Conservation (phyloP, 2,888 invertebrate species). For the Nesidiocoris tenuis region DNA sequence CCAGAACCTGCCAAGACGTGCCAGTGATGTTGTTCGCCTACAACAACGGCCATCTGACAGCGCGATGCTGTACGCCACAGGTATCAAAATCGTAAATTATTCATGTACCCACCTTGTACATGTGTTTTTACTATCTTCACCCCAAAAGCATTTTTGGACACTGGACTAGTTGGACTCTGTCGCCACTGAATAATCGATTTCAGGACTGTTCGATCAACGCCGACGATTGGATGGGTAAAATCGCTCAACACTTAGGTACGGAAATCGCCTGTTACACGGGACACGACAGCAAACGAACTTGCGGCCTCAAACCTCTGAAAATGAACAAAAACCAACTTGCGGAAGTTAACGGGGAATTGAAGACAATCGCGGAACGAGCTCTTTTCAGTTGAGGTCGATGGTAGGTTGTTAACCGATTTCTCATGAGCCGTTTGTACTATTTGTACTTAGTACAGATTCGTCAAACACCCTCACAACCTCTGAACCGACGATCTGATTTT, state of each 20-base stretch:
- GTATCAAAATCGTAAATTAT: no score
- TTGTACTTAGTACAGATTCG: no score
- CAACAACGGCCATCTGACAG: conserved; percentile 66
- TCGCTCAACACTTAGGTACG: conserved; percentile 64
- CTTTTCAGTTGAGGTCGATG: background rate
- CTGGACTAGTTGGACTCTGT: no score
- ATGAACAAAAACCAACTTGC: conserved; percentile 28
- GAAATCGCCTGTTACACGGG: conserved; percentile 59
- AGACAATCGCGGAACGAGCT: conserved; percentile 2
- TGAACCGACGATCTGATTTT: no score
- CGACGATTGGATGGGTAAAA: conserved; percentile 65
- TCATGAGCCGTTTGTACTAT: no score
- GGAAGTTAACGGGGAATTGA: conserved; percentile 4
- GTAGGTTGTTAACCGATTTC: no score
- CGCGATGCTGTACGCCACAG: conserved; percentile 69
- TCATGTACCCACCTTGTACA: no score
- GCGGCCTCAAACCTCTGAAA: conserved; percentile 67
- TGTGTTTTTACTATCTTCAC: no score
- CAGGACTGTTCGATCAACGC: conserved; percentile 67
- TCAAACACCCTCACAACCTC: no score
- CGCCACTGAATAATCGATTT: background rate
- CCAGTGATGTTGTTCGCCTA: conserved; percentile 69
- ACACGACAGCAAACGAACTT: conserved; percentile 61
- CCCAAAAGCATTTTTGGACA: no score
- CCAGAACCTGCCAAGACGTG: conserved; percentile 59